Evolutionary conservation across 2,888 invertebrate genomes (phyloP).

Genomic region (Priocnemis perturbator): DNA sequence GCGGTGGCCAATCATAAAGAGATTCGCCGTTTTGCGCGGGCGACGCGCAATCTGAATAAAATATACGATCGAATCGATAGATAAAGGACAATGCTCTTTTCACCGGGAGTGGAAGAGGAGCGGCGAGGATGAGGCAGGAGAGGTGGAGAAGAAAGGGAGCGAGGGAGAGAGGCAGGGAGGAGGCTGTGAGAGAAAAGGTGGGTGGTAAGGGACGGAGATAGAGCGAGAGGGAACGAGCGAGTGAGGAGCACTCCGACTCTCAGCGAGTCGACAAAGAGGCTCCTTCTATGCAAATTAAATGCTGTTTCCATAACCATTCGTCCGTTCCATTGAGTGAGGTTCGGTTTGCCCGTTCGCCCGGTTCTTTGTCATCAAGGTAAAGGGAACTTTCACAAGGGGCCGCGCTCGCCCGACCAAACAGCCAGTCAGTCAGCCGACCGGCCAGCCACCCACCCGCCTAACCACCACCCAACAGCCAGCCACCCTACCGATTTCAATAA

Average conservation of each 20-base stretch:
- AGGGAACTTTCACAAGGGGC: constrained; percentile 72
- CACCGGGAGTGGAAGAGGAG: constrained; percentile 53
- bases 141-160: constrained; percentile 22
- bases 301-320: constrained; percentile 76
- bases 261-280: constrained; percentile 71
- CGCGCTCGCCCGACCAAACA: constrained; percentile 51
- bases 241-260: constrained; percentile 55
- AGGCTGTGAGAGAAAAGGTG: neutral
- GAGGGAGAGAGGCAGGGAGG: constrained; percentile 19
- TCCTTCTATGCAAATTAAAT: constrained; percentile 76
- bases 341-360: constrained; percentile 66
- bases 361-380: constrained; percentile 75
- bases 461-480: constrained; percentile 48
- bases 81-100: constrained; percentile 75
- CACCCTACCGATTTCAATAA: constrained; percentile 69
- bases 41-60: constrained; percentile 73
- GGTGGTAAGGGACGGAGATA: constrained; percentile 17
- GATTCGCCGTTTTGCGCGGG: constrained; percentile 66
- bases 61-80: constrained; percentile 75
- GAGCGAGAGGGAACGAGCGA: constrained; percentile 33
- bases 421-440: constrained; percentile 42
- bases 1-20: constrained; percentile 74
- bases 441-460: constrained; percentile 43
- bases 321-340: constrained; percentile 75
- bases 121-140: constrained; percentile 1